Percentiles rank a stretch among this genome's conserved stretches.
Conservation (phyloP, 2,113 vertebrate genomes). For the Lagenorhynchus albirostris region DNA sequence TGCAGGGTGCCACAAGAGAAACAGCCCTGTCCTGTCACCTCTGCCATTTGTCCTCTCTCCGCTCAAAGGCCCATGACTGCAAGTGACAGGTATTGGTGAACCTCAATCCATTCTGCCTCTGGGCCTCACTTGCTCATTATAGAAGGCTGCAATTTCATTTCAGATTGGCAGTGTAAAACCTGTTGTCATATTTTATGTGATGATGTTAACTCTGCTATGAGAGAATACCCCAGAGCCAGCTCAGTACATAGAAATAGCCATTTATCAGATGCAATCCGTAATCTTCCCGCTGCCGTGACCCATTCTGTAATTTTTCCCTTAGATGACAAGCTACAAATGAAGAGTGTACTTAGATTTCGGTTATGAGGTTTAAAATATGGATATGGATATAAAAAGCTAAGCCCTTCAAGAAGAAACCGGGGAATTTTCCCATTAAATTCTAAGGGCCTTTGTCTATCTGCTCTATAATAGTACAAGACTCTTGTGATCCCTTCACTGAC, state of each 20-base stretch:
- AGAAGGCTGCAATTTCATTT: slow-evolving; percentile 44
- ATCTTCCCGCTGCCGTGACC: slow-evolving; percentile 58
- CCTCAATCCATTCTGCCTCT: slow-evolving; percentile 30
- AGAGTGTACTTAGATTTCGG: slow-evolving; percentile 60
- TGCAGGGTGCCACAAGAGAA: background rate
- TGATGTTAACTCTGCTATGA: slow-evolving; percentile 62
- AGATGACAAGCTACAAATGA: slow-evolving; percentile 70
- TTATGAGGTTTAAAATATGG: slow-evolving; percentile 67
- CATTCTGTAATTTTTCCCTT: slow-evolving; percentile 72
- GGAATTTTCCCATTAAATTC: slow-evolving; percentile 57
- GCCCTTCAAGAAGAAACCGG: slow-evolving; percentile 51
- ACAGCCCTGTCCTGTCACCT: background rate
- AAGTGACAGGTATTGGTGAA: background rate
- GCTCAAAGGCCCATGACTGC: background rate
- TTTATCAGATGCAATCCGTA: slow-evolving; percentile 68
- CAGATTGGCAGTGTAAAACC: slow-evolving; percentile 35
- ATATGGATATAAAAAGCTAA: slow-evolving; percentile 57
- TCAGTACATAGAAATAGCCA: slow-evolving; percentile 43
- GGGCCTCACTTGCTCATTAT: slow-evolving; percentile 48
- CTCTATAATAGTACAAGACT: background rate
- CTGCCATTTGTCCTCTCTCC: background rate
- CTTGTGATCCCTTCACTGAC: background rate
- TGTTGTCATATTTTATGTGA: slow-evolving; percentile 57
- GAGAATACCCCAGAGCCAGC: slow-evolving; percentile 46
- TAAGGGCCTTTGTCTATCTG: background rate